Percentiles rank a stretch among this genome's conserved stretches.
Evolutionary conservation across 2,888 invertebrate genomes (phyloP).

Genomic region (Phyto melanocephala): DNA sequence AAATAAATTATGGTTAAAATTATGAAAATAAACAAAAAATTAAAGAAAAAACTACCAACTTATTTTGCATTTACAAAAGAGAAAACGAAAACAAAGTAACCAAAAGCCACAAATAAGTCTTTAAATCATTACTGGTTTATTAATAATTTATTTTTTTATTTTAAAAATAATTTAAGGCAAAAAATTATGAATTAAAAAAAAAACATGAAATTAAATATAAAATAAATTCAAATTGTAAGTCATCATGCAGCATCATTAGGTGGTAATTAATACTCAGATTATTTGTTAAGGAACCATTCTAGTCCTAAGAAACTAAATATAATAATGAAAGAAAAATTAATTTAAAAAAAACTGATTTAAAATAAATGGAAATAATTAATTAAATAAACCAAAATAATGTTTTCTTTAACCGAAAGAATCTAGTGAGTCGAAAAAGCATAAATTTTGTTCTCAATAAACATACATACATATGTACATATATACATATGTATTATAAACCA

Average conservation of each 20-base stretch:
- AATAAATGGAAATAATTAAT: conserved; percentile 5
- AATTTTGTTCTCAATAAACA: background rate
- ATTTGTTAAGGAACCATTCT: conserved; percentile 63
- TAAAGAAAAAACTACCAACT: conserved; percentile 7
- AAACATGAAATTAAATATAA: background rate
- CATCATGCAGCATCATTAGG: conserved; percentile 57
- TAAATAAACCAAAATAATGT: background rate
- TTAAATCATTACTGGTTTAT: conserved; percentile 13
- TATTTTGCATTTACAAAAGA: conserved; percentile 44
- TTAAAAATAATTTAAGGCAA: background rate
- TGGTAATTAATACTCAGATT: conserved; percentile 63
- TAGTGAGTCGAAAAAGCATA: background rate
- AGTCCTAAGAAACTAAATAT: conserved; percentile 63
- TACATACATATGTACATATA: too few species aligned
- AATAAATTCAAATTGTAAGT: conserved; percentile 46
- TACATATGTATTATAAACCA: too few species aligned
- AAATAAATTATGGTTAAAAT: conserved; percentile 10
- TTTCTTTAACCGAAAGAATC: background rate
- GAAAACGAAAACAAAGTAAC: conserved; percentile 3
- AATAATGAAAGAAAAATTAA: conserved; percentile 36
- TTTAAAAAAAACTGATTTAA: background rate
- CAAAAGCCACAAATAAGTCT: conserved; percentile 18
- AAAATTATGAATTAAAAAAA: background rate
- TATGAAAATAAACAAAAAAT: background rate
- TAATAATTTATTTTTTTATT: background rate